phyloP scores from a whole-genome alignment of 2,888 invertebrate species.

The Protodeltote pygarga region DNA sequence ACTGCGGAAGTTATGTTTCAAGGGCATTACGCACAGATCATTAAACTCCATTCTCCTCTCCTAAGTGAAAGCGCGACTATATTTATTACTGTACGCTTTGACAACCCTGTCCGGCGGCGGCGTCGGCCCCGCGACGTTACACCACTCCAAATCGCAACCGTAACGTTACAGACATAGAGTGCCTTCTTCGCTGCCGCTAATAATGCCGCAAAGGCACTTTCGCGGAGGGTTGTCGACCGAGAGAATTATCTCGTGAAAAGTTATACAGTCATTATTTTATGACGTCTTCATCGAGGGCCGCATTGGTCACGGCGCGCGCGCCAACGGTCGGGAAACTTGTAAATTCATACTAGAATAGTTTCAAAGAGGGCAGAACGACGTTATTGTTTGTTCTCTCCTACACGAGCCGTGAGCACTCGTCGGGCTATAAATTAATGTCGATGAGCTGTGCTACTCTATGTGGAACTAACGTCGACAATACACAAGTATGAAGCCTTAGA shows the following conservation, averaged over 20 bases:
- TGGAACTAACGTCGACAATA: slow-evolving; percentile 11
- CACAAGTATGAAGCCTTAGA: no score
- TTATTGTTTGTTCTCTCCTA: slow-evolving; percentile 52
- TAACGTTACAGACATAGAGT: slow-evolving; percentile 12
- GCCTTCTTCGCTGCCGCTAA: background rate
- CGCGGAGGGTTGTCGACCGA: slow-evolving; percentile 62
- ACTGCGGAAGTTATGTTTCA: slow-evolving; percentile 80
- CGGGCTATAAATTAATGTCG: slow-evolving; percentile 4
- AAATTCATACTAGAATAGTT: slow-evolving; percentile 60
- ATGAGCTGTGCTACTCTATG: background rate
- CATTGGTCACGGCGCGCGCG: slow-evolving; percentile 54
- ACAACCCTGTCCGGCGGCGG: slow-evolving; percentile 67
- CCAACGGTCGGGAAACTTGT: slow-evolving; percentile 59
- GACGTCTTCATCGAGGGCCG: slow-evolving; percentile 74
- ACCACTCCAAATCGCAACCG: slow-evolving; percentile 19
- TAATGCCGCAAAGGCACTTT: slow-evolving; percentile 27
- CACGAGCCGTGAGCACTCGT: background rate
- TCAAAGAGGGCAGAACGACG: slow-evolving; percentile 57
- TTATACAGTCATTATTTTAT: slow-evolving; percentile 80
- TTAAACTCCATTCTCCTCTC: slow-evolving; percentile 73
- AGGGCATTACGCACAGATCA: slow-evolving; percentile 81
- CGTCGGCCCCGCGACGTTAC: slow-evolving; percentile 42
- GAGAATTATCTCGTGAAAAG: slow-evolving; percentile 67
- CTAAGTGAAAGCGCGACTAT: slow-evolving; percentile 71
- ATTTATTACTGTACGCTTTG: slow-evolving; percentile 80